Percentiles rank a stretch among this genome's conserved stretches.
phyloP scores from a whole-genome alignment of 2,888 invertebrate species.

The Ecdyonurus torrentis region DNA sequence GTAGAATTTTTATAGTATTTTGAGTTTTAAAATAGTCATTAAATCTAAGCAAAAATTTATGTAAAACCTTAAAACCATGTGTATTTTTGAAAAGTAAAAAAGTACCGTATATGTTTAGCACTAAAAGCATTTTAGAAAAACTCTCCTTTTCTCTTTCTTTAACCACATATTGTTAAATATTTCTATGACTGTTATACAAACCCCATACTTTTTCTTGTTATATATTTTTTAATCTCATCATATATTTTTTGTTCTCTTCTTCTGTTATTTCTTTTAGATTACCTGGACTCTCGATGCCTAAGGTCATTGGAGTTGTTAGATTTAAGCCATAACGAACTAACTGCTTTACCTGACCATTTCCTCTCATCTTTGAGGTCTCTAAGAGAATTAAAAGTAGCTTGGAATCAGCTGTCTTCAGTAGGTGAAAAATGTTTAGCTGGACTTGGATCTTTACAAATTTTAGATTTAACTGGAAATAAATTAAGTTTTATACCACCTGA shows the following conservation, averaged over 20 bases:
- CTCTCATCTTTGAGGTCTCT: constrained; percentile 52
- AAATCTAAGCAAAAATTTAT: too few relatives aligned
- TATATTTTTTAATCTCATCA: neutral
- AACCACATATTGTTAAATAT: too few relatives aligned
- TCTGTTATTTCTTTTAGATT: neutral
- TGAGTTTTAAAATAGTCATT: too few relatives aligned
- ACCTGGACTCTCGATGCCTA: neutral
- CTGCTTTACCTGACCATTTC: constrained; percentile 49
- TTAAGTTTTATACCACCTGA: constrained; percentile 61
- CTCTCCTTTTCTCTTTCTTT: too few relatives aligned
- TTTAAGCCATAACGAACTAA: constrained; percentile 56
- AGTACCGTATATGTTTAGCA: too few relatives aligned
- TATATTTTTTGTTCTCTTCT: neutral
- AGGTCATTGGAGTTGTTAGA: constrained; percentile 42
- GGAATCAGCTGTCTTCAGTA: constrained; percentile 56
- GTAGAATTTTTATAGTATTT: too few relatives aligned
- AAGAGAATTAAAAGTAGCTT: constrained; percentile 50
- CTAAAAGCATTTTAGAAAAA: too few relatives aligned
- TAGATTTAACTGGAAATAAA: constrained; percentile 66
- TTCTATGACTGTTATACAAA: too few relatives aligned
- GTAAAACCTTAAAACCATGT: too few relatives aligned
- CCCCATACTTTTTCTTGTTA: too few relatives aligned
- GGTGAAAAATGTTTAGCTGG: constrained; percentile 60
- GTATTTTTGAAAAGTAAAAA: too few relatives aligned
- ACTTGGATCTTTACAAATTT: constrained; percentile 43